These are phyloP conservation scores for Odocoileus hemionus DNA, from an alignment of 2,113 vertebrate species.

Conservation along the genomic window DNA sequence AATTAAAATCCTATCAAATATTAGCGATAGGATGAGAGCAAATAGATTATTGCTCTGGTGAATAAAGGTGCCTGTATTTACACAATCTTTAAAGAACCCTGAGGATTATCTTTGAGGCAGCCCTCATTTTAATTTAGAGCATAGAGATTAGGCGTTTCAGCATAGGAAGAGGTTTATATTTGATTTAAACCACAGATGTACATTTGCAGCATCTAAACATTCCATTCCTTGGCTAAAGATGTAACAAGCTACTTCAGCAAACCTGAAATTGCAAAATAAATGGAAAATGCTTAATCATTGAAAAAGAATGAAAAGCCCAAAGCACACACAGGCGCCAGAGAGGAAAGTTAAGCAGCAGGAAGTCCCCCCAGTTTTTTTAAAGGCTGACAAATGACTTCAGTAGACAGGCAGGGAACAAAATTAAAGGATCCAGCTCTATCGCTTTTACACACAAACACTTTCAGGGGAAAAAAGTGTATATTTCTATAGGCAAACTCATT, in stretches of 20 bases:
- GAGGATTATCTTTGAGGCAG: constrained; percentile 26
- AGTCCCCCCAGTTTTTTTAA: background rate
- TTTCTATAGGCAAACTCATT: background rate
- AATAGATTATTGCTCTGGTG: constrained; percentile 36
- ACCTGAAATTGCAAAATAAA: constrained; percentile 56
- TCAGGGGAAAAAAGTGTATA: background rate
- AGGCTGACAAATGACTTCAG: constrained; percentile 22
- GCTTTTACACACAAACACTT: background rate
- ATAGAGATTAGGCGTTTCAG: constrained; percentile 2
- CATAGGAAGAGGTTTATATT: constrained; percentile 37
- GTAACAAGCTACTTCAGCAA: constrained; percentile 63
- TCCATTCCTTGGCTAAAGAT: constrained; percentile 55
- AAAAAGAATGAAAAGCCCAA: constrained; percentile 45
- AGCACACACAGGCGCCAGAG: background rate
- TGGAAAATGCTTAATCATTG: constrained; percentile 59
- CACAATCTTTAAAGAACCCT: background rate
- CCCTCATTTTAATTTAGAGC: constrained; percentile 54
- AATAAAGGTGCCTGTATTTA: constrained; percentile 41
- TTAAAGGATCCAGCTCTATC: background rate
- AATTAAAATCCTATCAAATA: constrained; percentile 52
- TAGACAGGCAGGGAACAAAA: constrained; percentile 17
- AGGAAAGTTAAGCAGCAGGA: background rate
- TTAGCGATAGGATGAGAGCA: constrained; percentile 25
- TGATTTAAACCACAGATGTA: constrained; percentile 56
- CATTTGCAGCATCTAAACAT: constrained; percentile 50